Base-by-base conservation (phyloP, 92 coral and sea anemone species). In the Paragorgia papillata region DNA sequence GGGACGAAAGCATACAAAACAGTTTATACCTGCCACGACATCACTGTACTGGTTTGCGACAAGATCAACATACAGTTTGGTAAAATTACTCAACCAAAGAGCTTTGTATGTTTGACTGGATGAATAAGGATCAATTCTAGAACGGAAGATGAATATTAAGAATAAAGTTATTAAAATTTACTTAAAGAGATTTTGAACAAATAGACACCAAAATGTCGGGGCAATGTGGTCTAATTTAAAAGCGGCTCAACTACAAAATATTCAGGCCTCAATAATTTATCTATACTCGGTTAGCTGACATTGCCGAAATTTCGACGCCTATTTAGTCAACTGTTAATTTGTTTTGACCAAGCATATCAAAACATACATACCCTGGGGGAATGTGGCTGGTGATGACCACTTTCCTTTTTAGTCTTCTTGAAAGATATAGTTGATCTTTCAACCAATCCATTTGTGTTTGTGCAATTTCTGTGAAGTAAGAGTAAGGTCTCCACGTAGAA, bases 331-430 rank as follows among this genome's bases (percentile, higher is more conserved):
- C 58, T 51, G 58, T 51, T 51, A 28, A 22, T 56, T n/a, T n/a
- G n/a, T n/a, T n/a, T n/a, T n/a, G n/a, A n/a, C n/a, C n/a, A n/a
- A n/a, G n/a, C n/a, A n/a, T 33, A 19, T 32, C 28, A 33, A 9
- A 3, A 26, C 17, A 9, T 1, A 34, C 84, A 59, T 82, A 94
- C 98, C 98, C 98, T 25, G 92, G 90, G 3, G 97, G 94, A 9
- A 94, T 89, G 57, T 94, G 98, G 69, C 97, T 70, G 10, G 95
- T 69, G n/a, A 94, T 21, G 20, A 94, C 58, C 18, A 85, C 98
- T 73, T 88, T 94, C 41, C 80, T 85, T 54, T 86, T 81, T 20
- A 49, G 73, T 22, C 62, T 39, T 44, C 73, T 80, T 26, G 97
- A 97, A 53, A 86, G 74, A 77, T 75, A 48, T 41, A 94, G 78